Conservation (phyloP, 2,113 vertebrate genomes). For the Coturnix japonica region DNA sequence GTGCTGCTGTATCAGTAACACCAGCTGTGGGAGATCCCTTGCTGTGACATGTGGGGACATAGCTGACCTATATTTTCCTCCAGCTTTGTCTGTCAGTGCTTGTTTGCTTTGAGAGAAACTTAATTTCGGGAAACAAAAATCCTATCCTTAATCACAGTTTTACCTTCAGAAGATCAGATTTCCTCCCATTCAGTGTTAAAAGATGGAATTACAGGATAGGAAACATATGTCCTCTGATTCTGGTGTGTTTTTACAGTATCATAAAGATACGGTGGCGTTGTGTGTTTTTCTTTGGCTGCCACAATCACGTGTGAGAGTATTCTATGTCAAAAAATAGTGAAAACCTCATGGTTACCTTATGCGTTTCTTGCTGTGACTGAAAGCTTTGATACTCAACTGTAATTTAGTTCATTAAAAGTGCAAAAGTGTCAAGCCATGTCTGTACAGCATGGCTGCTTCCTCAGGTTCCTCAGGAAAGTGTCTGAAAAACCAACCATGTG, state of each 20-base stretch:
- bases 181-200: background rate
- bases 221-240: background rate
- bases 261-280: background rate
- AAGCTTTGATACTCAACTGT: background rate
- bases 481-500: background rate
- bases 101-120: background rate
- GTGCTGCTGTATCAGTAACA: background rate
- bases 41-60: background rate
- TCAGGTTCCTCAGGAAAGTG: background rate
- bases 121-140: background rate
- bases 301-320: background rate
- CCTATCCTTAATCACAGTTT: background rate
- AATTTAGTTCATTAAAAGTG: background rate
- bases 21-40: background rate
- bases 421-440: background rate
- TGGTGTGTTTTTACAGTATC: background rate
- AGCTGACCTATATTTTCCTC: background rate
- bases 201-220: background rate
- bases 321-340: background rate
- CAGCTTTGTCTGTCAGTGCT: background rate
- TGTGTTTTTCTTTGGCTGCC: slow-evolving; percentile 31
- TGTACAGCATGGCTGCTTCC: background rate
- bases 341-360: background rate
- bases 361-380: background rate
- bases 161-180: slow-evolving; percentile 10